A percentile compares a stretch with the other conserved stretches of the same genome.
phyloP scores from a whole-genome alignment of 1,140 invertebrate species.

The Druon quercuslanigerum region DNA sequence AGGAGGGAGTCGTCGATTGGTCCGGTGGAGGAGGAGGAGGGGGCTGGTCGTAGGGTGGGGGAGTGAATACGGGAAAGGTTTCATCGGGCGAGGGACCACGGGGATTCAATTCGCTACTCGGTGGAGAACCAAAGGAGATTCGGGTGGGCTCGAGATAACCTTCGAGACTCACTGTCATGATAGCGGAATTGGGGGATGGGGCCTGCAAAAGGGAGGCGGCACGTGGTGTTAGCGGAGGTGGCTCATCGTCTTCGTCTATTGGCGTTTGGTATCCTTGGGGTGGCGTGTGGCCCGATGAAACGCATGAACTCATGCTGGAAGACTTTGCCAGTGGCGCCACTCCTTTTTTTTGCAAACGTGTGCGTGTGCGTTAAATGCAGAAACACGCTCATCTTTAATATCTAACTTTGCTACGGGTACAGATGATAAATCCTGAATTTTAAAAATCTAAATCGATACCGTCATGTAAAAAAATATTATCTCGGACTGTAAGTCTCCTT shows the following conservation, averaged over 20 bases:
- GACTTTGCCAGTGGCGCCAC: constrained; percentile 77
- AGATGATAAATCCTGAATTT: too few species aligned
- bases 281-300: constrained; percentile 75
- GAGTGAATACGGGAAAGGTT: constrained; percentile 89
- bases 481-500: too few species aligned
- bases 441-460: too few species aligned
- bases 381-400: constrained; percentile 22
- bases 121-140: constrained; percentile 86
- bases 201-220: constrained; percentile 77
- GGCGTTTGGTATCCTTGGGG: constrained; percentile 82
- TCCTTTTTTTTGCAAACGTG: constrained; percentile 50
- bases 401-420: not conserved
- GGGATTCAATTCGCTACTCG: constrained; percentile 82
- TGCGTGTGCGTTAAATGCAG: constrained; percentile 9
- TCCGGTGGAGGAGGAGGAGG: too few species aligned
- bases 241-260: constrained; percentile 72
- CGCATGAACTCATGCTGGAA: constrained; percentile 79
- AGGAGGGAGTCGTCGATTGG: not conserved
- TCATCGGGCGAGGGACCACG: constrained; percentile 84
- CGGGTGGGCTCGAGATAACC: constrained; percentile 88
- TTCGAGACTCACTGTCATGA: constrained; percentile 88
- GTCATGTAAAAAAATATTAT: too few species aligned
- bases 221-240: constrained; percentile 75
- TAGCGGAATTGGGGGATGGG: constrained; percentile 89
- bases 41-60: constrained; percentile 79